phyloP scores from a whole-genome alignment of 2,113 vertebrate species.

The Semnornis frantzii region DNA sequence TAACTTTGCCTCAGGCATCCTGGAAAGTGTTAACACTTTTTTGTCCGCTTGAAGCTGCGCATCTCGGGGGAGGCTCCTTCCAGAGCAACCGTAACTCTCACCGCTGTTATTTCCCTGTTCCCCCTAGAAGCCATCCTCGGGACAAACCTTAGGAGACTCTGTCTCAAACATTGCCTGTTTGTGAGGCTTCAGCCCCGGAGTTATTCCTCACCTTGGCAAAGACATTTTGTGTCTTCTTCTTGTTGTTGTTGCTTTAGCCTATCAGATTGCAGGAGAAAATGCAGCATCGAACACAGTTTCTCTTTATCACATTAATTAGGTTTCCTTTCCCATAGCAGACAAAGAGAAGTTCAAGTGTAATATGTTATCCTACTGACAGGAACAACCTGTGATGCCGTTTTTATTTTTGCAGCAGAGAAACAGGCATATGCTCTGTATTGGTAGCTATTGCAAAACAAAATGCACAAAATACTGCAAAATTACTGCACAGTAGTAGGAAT shows the following conservation, averaged over 20 bases:
- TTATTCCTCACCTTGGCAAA: background rate
- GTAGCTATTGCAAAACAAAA: background rate
- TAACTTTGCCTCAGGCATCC: accelerated
- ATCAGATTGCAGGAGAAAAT: background rate
- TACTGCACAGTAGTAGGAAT: background rate
- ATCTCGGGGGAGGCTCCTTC: accelerated
- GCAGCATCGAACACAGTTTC: accelerated
- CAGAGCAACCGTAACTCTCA: background rate
- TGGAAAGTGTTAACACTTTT: background rate
- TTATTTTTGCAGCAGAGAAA: background rate
- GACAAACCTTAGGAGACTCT: background rate
- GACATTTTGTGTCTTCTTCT: background rate
- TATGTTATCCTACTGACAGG: background rate
- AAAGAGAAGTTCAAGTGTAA: background rate
- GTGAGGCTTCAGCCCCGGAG: background rate
- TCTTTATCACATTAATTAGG: background rate
- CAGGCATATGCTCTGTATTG: background rate
- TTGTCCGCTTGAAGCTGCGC: background rate
- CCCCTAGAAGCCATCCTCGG: background rate
- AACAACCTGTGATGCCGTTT: background rate
- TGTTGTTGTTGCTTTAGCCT: background rate
- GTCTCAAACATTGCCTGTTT: background rate
- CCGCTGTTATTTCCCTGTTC: background rate
- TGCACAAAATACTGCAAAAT: too few relatives aligned
- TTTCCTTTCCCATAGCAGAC: background rate